phyloP scores from a whole-genome alignment of 1,140 invertebrate species.

The Planococcus citri region DNA sequence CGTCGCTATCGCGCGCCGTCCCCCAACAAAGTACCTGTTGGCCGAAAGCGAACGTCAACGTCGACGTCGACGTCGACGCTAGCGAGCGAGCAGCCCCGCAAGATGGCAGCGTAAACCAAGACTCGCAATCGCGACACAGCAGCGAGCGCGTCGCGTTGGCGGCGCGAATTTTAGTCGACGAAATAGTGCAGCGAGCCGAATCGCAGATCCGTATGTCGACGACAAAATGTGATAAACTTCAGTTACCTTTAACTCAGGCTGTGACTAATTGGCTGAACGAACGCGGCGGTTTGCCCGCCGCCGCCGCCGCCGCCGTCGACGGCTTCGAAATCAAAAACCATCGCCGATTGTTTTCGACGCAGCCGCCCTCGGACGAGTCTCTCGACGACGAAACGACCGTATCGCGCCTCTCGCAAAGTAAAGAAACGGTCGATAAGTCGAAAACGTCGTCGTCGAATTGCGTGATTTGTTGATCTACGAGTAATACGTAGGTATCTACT shows the following conservation, averaged over 20 bases:
- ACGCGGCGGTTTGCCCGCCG: slow-evolving; percentile 25
- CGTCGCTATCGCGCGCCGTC: no score
- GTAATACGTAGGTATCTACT: no score
- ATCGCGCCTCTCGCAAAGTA: neutral
- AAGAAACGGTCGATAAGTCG: neutral
- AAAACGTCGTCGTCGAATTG: neutral
- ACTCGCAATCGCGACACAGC: neutral
- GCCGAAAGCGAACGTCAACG: no score
- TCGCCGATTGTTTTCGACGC: no score
- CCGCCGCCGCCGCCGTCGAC: slow-evolving; percentile 14
- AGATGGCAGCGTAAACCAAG: no score
- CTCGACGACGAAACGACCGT: neutral
- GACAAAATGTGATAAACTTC: neutral
- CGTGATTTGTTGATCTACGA: slow-evolving; percentile 1
- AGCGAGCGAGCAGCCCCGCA: neutral
- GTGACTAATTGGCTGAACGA: slow-evolving; percentile 32
- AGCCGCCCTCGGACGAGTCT: no score
- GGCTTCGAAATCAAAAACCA: neutral
- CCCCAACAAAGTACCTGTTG: no score
- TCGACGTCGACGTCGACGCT: no score
- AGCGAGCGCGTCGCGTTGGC: neutral
- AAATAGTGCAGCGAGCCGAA: neutral
- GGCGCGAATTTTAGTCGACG: neutral
- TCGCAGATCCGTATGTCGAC: neutral
- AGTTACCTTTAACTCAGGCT: slow-evolving; percentile 29